Conservation (phyloP, 2,888 invertebrate species). For the Pammene fasciana region DNA sequence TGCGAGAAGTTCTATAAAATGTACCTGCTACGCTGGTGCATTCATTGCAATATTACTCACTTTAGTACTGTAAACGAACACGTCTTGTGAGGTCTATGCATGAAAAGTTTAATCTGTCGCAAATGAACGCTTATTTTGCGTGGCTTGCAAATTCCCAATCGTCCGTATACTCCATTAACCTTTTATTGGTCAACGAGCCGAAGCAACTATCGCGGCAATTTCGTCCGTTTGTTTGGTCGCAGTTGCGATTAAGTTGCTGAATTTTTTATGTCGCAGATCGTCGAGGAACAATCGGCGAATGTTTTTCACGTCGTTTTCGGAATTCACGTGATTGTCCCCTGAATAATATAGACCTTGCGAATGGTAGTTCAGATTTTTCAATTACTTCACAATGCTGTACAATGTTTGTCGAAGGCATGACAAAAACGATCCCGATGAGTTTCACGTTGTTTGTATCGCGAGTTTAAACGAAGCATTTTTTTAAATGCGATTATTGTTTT, state of each 20-base stretch:
- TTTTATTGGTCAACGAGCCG: slow-evolving; percentile 57
- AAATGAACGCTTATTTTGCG: slow-evolving; percentile 35
- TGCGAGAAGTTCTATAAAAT: background rate
- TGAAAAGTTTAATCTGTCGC: slow-evolving; percentile 9
- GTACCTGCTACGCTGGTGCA: background rate
- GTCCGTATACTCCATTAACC: slow-evolving; percentile 35
- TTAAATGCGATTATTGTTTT: slow-evolving; percentile 14
- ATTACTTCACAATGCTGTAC: slow-evolving; percentile 74
- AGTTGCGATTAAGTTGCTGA: slow-evolving; percentile 74
- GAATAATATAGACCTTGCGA: slow-evolving; percentile 70
- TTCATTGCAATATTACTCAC: background rate
- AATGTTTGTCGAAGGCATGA: slow-evolving; percentile 53
- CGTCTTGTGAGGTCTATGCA: no score
- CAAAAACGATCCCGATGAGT: slow-evolving; percentile 47
- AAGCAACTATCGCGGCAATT: slow-evolving; percentile 60
- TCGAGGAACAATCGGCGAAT: slow-evolving; percentile 71
- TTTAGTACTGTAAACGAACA: background rate
- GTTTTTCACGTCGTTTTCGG: slow-evolving; percentile 79
- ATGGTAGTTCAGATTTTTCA: slow-evolving; percentile 78
- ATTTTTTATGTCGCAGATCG: slow-evolving; percentile 74
- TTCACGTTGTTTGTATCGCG: slow-evolving; percentile 42
- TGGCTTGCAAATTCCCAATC: slow-evolving; percentile 16
- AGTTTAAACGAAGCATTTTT: slow-evolving; percentile 24
- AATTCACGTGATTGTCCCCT: slow-evolving; percentile 77
- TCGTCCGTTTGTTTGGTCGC: slow-evolving; percentile 65